Percentiles rank a stretch among this genome's conserved stretches.
Evolutionary conservation across 2,113 vertebrate species (phyloP).

Genomic region (Hypomesus transpacificus): DNA sequence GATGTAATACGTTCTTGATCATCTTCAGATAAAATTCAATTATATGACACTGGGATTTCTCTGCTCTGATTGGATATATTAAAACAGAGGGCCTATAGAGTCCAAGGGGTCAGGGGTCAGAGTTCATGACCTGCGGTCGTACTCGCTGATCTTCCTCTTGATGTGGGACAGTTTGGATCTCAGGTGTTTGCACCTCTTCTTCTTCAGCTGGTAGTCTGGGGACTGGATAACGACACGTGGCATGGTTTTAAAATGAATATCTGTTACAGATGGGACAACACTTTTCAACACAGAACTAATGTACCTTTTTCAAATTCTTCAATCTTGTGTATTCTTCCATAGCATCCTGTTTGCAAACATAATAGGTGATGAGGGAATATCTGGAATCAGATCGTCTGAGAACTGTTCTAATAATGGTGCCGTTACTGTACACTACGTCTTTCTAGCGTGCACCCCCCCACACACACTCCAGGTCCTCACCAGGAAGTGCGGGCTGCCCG

Average conservation of each 20-base stretch:
- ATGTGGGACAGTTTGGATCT: slow-evolving; percentile 81
- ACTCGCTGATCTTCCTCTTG: slow-evolving; percentile 83
- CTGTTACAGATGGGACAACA: not conserved
- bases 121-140: slow-evolving; percentile 71
- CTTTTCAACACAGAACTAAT: not conserved
- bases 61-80: too few species aligned
- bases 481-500: slow-evolving; percentile 76
- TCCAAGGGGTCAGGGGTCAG: not conserved
- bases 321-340: slow-evolving; percentile 71
- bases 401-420: not conserved
- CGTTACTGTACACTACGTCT: not conserved
- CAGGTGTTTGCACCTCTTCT: slow-evolving; percentile 76
- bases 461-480: slow-evolving; percentile 48
- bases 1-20: not conserved
- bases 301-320: slow-evolving; percentile 74
- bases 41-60: not conserved
- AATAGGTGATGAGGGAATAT: not conserved
- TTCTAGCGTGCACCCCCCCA: not conserved
- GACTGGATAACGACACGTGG: slow-evolving; percentile 61
- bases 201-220: slow-evolving; percentile 79
- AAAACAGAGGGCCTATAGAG: too few species aligned
- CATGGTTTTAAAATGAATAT: not conserved
- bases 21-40: not conserved
- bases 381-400: not conserved
- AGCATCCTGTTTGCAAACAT: slow-evolving; percentile 57